phyloP scores from a whole-genome alignment of 2,797 vertebrate species.

The Bufotes viridis region DNA sequence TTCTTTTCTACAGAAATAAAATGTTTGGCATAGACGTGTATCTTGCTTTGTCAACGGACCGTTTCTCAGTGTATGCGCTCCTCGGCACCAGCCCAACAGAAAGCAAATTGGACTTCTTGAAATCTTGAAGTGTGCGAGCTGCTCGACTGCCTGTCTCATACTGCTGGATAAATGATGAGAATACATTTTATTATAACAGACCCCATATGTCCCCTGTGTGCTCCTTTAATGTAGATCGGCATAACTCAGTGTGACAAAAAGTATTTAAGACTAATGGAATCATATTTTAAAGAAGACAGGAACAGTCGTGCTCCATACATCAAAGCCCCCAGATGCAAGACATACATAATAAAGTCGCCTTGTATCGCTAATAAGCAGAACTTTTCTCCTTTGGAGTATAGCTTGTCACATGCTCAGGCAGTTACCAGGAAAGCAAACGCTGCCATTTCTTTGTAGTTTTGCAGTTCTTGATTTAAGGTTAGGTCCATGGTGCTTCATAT shows the following conservation, averaged over 20 bases:
- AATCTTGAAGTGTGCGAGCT: not conserved
- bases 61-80: not conserved
- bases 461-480: not conserved
- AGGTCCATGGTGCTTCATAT: not conserved
- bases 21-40: not conserved
- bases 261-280: constrained; percentile 38
- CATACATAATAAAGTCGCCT: constrained; percentile 34
- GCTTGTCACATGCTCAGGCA: too few relatives aligned
- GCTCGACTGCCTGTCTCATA: not conserved
- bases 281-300: constrained; percentile 24
- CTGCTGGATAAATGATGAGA: constrained; percentile 27
- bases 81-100: not conserved
- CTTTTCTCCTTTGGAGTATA: not conserved
- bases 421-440: not conserved
- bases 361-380: constrained; percentile 31
- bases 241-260: constrained; percentile 49
- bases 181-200: constrained; percentile 15
- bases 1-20: not conserved
- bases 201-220: not conserved
- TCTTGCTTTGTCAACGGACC: not conserved
- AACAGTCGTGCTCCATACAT: constrained; percentile 27
- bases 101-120: not conserved
- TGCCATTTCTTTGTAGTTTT: not conserved
- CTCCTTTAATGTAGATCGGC: constrained; percentile 23
- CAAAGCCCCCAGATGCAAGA: constrained; percentile 26